These are phyloP conservation scores for Aphis craccivora DNA, from an alignment of 1,140 invertebrate genomes.

Conservation along the genomic window DNA sequence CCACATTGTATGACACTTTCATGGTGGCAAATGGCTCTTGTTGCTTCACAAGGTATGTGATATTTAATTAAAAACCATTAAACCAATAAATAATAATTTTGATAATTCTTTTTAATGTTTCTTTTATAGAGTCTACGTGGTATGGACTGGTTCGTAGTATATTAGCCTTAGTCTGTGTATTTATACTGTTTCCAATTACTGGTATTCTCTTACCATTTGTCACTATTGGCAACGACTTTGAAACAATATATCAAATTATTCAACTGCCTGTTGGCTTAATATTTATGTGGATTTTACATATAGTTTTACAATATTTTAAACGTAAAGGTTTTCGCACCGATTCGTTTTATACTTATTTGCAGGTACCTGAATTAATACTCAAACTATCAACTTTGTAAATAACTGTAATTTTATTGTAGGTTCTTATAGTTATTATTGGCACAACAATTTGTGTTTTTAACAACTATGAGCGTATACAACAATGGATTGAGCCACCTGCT, in stretches of 20 bases:
- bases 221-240: constrained; percentile 70
- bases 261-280: constrained; percentile 22
- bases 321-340: constrained; percentile 34
- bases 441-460: constrained; percentile 32
- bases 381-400: not conserved
- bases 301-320: constrained; percentile 46
- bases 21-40: constrained; percentile 84
- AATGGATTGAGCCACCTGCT: constrained; percentile 26
- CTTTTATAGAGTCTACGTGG: constrained; percentile 63
- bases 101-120: not conserved
- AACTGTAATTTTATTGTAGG: not conserved
- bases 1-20: constrained; percentile 86
- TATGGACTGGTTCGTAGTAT: constrained; percentile 79
- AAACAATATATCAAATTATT: constrained; percentile 44
- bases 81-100: not conserved
- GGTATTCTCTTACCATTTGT: constrained; percentile 78
- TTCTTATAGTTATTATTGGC: constrained; percentile 20
- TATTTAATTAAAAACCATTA: not conserved
- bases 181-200: constrained; percentile 79
- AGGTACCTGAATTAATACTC: not conserved
- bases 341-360: constrained; percentile 34
- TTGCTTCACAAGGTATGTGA: constrained; percentile 73
- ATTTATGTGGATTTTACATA: constrained; percentile 43
- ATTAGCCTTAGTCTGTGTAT: constrained; percentile 77
- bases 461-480: constrained; percentile 49